Base-by-base conservation (phyloP, 2,888 invertebrate genomes). In the Ditylenchus weischeri region DNA sequence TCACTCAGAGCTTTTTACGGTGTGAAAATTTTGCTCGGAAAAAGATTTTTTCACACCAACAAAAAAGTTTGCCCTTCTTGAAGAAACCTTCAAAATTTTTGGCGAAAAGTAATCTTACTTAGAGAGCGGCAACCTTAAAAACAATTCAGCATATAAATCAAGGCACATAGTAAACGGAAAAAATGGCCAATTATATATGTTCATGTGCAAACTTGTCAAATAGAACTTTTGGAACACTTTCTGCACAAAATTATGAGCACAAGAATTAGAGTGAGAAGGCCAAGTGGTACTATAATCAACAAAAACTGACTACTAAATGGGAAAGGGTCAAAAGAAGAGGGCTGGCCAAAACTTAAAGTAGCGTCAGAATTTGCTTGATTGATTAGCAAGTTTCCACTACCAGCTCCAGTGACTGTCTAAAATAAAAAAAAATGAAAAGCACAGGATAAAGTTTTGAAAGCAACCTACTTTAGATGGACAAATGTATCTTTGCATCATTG, bases 401-500 rank as follows among this genome's bases (percentile, higher is more conserved):
- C 29, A 29, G 29, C 43, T 43, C 43, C 43, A 15, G 11, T 43
- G 3, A 15, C 43, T 43, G 43, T 43, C 43, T n/a, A 23, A n/a
- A 7, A 38, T 38, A 10, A 8, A 21, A 36, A 19, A 36, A 21
- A n/a, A 10, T 36, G 57, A 10, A 13, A 35, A 35, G 13, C 23
- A 35, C 10, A 57, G 51, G 8, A 15, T 57, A 10, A n/a, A 57
- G n/a, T 23, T 13, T n/a, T 29, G n/a, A 43, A 43, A 8, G 43
- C 7, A 13, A 29, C n/a, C 48, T 38, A 38, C 50, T 35, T 65
- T 36, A 38, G 67, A 36, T 19, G 69, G 61, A 23, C 69, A 69
- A 19, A 69, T 63, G 69, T 69, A 69, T n/a, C 69, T 61, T 4
- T 54, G 69, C 69, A 69, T 69, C 68, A 69, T 69, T 36, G 43